phyloP scores from a whole-genome alignment of 2,797 vertebrate genomes.

The Artibeus jamaicensis region DNA sequence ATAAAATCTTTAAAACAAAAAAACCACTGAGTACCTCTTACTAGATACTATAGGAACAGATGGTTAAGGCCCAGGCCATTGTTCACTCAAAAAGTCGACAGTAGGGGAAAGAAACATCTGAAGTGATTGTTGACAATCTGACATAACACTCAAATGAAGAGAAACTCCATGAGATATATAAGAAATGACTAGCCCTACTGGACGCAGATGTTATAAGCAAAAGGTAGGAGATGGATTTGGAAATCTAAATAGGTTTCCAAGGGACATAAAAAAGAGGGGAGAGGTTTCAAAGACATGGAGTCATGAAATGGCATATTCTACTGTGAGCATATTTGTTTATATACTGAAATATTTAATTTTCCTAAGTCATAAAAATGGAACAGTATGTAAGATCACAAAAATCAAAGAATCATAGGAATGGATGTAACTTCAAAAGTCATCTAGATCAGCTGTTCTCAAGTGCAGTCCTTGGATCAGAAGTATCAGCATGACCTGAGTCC shows the following conservation, averaged over 20 bases:
- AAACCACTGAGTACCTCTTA: conserved; percentile 5
- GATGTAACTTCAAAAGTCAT: neutral
- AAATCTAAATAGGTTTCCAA: conserved; percentile 33
- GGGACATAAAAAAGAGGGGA: neutral
- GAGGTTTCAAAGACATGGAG: neutral
- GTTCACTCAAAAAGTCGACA: neutral
- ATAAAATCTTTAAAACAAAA: neutral
- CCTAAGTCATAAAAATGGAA: conserved; percentile 35
- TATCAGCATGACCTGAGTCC: neutral
- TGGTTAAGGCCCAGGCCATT: conserved; percentile 5
- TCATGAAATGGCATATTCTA: neutral
- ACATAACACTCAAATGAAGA: conserved; percentile 26
- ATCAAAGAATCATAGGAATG: conserved; percentile 32
- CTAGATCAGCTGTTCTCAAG: neutral
- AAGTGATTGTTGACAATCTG: conserved; percentile 2
- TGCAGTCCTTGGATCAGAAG: neutral
- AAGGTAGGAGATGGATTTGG: neutral
- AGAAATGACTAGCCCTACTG: conserved; percentile 20
- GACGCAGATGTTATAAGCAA: conserved; percentile 6
- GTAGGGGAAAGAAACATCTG: neutral
- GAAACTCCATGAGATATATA: neutral
- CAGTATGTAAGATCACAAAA: conserved; percentile 41
- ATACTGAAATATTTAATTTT: conserved; percentile 2
- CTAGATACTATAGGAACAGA: neutral
- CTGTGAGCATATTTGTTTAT: neutral